A percentile compares a stretch with the other conserved stretches of the same genome.
phyloP scores from a whole-genome alignment of 1,140 invertebrate genomes.

The Nymphalis io region DNA sequence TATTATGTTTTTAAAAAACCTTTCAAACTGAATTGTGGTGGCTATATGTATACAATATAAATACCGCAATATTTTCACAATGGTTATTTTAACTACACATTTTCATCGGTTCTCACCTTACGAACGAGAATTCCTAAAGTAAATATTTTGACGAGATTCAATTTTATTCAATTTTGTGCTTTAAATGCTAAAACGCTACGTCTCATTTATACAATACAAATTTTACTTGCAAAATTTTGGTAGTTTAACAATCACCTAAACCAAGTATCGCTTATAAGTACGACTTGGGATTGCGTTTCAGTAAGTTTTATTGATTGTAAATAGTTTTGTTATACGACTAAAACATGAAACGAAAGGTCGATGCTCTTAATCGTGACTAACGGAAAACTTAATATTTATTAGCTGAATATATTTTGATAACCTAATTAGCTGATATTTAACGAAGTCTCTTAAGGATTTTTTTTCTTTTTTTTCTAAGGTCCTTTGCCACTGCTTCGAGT shows the following conservation, averaged over 20 bases:
- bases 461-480: too few species aligned
- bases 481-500: too few species aligned
- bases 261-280: not conserved
- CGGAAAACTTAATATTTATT: not conserved
- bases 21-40: not conserved
- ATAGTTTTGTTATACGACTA: slow-evolving; percentile 9
- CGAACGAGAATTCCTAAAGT: too few species aligned
- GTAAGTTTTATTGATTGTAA: slow-evolving; percentile 5
- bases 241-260: not conserved
- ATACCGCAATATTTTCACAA: too few species aligned
- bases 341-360: slow-evolving; percentile 2
- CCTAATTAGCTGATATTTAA: too few species aligned
- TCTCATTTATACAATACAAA: not conserved
- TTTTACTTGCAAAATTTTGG: not conserved
- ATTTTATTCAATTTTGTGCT: not conserved
- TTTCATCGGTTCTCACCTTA: too few species aligned
- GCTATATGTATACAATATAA: too few species aligned
- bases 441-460: too few species aligned
- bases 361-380: slow-evolving; percentile 1
- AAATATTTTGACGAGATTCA: not conserved
- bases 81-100: too few species aligned
- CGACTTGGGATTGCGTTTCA: slow-evolving; percentile 6
- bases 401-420: not conserved
- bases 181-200: not conserved
- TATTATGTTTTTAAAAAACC: not conserved